Evolutionary conservation across 2,113 vertebrate genomes (phyloP).

Genomic region (Jaculus jaculus): DNA sequence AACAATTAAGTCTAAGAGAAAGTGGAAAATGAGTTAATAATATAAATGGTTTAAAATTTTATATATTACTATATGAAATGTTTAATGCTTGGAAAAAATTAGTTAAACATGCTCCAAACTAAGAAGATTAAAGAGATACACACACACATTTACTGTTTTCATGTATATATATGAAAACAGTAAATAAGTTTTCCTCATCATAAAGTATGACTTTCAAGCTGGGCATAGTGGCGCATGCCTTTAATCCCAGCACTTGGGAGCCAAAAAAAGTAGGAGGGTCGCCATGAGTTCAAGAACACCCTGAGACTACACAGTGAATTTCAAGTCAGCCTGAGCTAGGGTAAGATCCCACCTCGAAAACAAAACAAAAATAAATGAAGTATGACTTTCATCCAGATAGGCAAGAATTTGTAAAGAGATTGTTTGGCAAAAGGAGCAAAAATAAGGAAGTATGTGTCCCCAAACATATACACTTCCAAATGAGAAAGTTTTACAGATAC

Average conservation of each 20-base stretch:
- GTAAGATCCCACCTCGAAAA: too few species aligned
- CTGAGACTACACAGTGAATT: too few species aligned
- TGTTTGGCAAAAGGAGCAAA: not conserved
- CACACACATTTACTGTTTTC: too few species aligned
- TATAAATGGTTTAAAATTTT: not conserved
- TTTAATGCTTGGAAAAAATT: not conserved
- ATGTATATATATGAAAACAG: not conserved
- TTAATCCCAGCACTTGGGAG: too few species aligned
- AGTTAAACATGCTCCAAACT: not conserved
- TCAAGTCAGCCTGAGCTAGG: too few species aligned
- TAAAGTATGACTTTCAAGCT: not conserved
- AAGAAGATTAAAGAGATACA: not conserved
- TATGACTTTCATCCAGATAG: not conserved
- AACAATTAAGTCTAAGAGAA: conserved; percentile 91
- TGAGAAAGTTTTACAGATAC: not conserved
- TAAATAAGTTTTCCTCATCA: not conserved
- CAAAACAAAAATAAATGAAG: too few species aligned
- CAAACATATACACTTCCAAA: not conserved
- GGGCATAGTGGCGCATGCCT: too few species aligned
- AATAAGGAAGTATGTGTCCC: not conserved
- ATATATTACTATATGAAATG: not conserved
- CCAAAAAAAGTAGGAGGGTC: too few species aligned
- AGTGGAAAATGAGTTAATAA: conserved; percentile 48
- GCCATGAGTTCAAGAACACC: too few species aligned
- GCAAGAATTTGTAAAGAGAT: not conserved